These are phyloP conservation scores for Brachionus asplanchnoidis DNA, from an alignment of 1,140 invertebrate genomes.

Conservation along the genomic window DNA sequence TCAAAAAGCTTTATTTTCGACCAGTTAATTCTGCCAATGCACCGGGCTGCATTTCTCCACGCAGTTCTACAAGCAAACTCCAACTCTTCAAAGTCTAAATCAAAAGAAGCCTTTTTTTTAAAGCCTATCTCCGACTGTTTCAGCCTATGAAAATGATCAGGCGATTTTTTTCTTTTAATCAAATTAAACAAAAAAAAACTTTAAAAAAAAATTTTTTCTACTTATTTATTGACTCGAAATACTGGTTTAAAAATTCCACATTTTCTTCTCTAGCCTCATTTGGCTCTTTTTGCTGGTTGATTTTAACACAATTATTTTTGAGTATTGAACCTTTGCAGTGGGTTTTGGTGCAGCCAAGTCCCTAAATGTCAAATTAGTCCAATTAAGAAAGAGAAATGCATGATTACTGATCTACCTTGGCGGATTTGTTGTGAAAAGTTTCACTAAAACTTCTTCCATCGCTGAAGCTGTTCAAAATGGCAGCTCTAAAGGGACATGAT, in stretches of 20 bases:
- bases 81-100: constrained; percentile 82
- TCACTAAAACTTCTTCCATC: neutral
- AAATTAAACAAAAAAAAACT: neutral
- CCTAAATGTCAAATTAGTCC: neutral
- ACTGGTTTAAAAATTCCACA: neutral
- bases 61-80: constrained; percentile 88
- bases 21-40: constrained; percentile 92
- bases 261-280: neutral
- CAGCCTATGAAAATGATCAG: constrained; percentile 62
- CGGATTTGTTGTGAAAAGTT: constrained; percentile 8
- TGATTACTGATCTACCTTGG: neutral
- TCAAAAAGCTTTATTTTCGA: constrained; percentile 78
- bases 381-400: neutral
- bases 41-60: constrained; percentile 85
- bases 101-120: constrained; percentile 65
- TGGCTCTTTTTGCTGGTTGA: neutral
- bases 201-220: neutral
- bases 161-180: constrained; percentile 47
- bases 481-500: neutral
- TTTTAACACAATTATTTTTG: neutral
- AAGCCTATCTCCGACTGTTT: constrained; percentile 70
- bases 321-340: constrained; percentile 9
- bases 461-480: neutral
- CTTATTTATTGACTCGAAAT: neutral
- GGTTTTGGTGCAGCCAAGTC: neutral